Evolutionary conservation across 2,113 vertebrate genomes (phyloP), one percentile per base, ranked within the genome.

Genomic region (Limanda limanda): DNA sequence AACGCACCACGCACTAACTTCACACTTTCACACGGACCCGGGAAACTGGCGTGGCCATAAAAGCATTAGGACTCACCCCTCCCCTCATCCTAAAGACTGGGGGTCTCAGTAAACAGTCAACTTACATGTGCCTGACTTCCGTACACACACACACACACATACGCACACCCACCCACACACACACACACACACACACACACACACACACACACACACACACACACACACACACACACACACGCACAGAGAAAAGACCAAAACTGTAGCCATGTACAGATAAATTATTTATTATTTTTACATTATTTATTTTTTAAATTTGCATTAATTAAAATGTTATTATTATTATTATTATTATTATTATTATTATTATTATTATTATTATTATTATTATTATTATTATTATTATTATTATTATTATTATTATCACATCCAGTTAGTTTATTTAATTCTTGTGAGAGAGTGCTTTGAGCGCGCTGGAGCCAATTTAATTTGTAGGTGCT

Each of bases 41-140:
- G 89, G 88, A 94, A 94, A 93, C 88, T 91, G 89, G 88, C 91
- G 84, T 64, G 57, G 90, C 87, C 88, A 92, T 94, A 94, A 95
- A 94, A 91, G 83, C 91, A 92, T 94, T 92, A 93, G 74, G 89
- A 79, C 79, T 60, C 45, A 18, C 64, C 63, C 69, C 82, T 67
- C 83, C 81, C 65, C 56, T 58, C 71, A 76, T 78, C 76, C 80
- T 81, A 61, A 67, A 71, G 65, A 81, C 11, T 11, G 13, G 40
- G 42, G 68, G 66, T 66, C 73, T 85, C 67, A 66, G 82, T 85
- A 88, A 89, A 89, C 83, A 84, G 74, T 83, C 76, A 87, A 84
- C 78, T 85, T 85, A 71, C 74, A 78, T 83, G 81, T 74, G 60
- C 68, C 37, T 82, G 73, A 87, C 83, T 82, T 68, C 71, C 55